Percentiles rank a stretch among this genome's conserved stretches.
phyloP scores from a whole-genome alignment of 1,140 invertebrate species.

The Leptinotarsa texana region DNA sequence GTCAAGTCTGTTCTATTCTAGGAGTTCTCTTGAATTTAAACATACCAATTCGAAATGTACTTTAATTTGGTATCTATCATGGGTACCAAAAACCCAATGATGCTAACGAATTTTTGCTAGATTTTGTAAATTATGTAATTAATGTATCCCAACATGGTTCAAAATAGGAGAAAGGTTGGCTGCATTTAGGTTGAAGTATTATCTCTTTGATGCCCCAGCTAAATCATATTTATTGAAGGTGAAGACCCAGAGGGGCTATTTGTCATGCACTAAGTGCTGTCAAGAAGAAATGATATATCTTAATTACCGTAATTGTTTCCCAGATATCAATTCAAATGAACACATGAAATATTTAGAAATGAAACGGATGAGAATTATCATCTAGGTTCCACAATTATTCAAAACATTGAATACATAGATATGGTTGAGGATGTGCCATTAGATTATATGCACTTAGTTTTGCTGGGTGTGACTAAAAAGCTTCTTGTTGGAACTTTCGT shows the following conservation, averaged over 20 bases:
- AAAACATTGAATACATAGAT: conserved; percentile 1
- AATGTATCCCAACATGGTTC: background rate
- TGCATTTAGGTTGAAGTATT: background rate
- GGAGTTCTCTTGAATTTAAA: background rate
- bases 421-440: too few relatives aligned
- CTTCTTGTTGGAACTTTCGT: background rate
- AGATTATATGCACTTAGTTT: conserved; percentile 16
- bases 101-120: conserved; percentile 19
- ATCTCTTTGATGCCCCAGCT: conserved; percentile 20
- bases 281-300: background rate
- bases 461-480: background rate
- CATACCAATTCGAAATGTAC: background rate
- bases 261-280: conserved; percentile 25
- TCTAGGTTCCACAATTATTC: background rate
- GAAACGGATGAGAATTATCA: background rate
- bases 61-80: conserved; percentile 22
- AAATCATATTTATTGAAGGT: conserved; percentile 19
- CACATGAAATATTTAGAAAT: background rate
- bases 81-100: conserved; percentile 19
- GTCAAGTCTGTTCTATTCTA: conserved; percentile 20
- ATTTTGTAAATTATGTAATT: conserved; percentile 15
- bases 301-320: background rate
- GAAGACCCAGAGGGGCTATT: conserved; percentile 15
- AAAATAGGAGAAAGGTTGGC: background rate
- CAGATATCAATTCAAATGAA: background rate